Percentiles rank a stretch among this genome's conserved stretches.
Conservation (phyloP, 2,888 invertebrate genomes). For the Diaperis boleti region DNA sequence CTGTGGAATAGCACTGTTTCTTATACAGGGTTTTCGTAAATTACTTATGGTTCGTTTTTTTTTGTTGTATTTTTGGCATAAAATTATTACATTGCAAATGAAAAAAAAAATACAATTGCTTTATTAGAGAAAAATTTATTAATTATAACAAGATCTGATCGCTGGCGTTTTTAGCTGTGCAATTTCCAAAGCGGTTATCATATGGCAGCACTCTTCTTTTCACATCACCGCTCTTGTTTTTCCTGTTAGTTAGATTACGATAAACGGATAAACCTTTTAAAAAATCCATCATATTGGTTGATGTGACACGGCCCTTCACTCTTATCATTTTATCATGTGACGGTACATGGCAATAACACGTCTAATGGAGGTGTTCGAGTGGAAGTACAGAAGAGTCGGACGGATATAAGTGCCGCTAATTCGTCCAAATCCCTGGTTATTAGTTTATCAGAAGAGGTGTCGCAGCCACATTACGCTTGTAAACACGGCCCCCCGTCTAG, state of each 20-base stretch:
- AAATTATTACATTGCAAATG: no score
- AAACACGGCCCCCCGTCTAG: constrained; percentile 43
- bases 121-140: no score
- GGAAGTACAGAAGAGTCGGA: constrained; percentile 26
- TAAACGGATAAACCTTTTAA: neutral
- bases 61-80: no score
- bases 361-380: constrained; percentile 37
- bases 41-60: no score
- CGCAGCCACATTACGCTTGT: constrained; percentile 50
- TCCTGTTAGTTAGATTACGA: neutral
- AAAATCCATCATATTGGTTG: constrained; percentile 13
- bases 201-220: neutral
- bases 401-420: constrained; percentile 43
- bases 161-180: no score
- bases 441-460: constrained; percentile 50
- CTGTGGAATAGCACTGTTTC: no score
- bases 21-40: no score
- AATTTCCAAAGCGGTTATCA: neutral
- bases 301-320: constrained; percentile 7
- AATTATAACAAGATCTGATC: no score
- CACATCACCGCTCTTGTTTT: neutral
- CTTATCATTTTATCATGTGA: constrained; percentile 25
- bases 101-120: no score
- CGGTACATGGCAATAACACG: constrained; percentile 34
- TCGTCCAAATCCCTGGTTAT: constrained; percentile 48